Evolutionary conservation across 1,140 invertebrate genomes (phyloP), one percentile per base, ranked within the genome.

Genomic region (Hypsibius dujardini): DNA sequence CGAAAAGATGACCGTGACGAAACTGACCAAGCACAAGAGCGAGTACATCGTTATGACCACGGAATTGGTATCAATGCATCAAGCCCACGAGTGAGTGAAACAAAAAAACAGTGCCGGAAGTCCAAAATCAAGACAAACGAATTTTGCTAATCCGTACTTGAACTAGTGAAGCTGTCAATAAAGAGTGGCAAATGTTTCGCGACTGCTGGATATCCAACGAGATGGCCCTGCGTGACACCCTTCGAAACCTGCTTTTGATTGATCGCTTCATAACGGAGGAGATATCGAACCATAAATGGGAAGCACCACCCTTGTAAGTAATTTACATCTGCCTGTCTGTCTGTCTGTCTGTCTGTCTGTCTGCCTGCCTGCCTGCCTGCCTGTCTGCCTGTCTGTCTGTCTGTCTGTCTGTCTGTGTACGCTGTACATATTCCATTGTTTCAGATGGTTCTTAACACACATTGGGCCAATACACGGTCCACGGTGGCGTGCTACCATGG

Each of bases 191-290:
- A 3, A 67, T 67, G 62, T 67, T 67, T 67, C 62, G 62, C 3
- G 62, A 67, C 42, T 67, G 62, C 62, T 67, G 62, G 62, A 67
- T 67, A 67, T 67, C 62, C 12, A 67, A 67, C 42, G 62, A 67
- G 45, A 12, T 67, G 7, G 62, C 62, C 12, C 7, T 67, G 45
- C 62, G 62, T 15, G 62, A 67, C 42, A 67, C 62, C 12, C 42
- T 67, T 7, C 62, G 62, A 42, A 67, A 45, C 42, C 62, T 67
- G 12, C 12, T 67, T 12, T 45, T 67, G 3, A 67, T 67, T 42
- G 62, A 67, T 67, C 62, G 62, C 62, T 67, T 67, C 62, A 67
- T 67, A 12, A 67, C 62, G 3, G 62, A 67, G 45, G 62, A 67
- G 42, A 45, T 67, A 3, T 67, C 12, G 12, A 67, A 67, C 42